Evolutionary conservation across 2,113 vertebrate species (phyloP).

Genomic region (Sporophila hypoxantha): DNA sequence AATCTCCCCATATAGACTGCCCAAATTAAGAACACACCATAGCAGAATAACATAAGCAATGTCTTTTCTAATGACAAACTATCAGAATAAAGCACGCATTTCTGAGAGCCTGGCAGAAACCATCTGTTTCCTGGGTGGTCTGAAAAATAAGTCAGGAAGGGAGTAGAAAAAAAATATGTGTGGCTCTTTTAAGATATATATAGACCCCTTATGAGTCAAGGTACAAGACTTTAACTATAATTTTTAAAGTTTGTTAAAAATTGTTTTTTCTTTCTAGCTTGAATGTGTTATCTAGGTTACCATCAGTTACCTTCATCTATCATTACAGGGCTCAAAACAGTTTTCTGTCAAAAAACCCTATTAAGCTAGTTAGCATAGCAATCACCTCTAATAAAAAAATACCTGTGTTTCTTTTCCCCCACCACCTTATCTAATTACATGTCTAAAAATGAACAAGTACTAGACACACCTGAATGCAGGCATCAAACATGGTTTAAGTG

Average conservation of each 20-base stretch:
- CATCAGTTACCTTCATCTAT: not conserved
- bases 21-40: not conserved
- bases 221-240: not conserved
- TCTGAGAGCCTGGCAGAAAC: not conserved
- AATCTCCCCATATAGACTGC: not conserved
- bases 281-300: not conserved
- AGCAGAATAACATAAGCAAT: not conserved
- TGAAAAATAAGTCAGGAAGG: not conserved
- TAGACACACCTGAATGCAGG: not conserved
- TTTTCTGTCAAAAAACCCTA: not conserved
- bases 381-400: not conserved
- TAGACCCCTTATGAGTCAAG: too few species aligned
- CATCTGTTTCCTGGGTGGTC: not conserved
- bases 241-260: not conserved
- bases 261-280: not conserved
- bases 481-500: not conserved
- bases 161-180: not conserved
- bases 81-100: not conserved
- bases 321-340: not conserved
- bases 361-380: not conserved
- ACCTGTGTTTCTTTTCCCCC: not conserved
- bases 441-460: not conserved
- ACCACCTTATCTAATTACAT: rapidly evolving
- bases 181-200: not conserved
- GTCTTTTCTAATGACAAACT: not conserved